Conservation (phyloP, 2,113 vertebrate species). For the Struthio camelus region DNA sequence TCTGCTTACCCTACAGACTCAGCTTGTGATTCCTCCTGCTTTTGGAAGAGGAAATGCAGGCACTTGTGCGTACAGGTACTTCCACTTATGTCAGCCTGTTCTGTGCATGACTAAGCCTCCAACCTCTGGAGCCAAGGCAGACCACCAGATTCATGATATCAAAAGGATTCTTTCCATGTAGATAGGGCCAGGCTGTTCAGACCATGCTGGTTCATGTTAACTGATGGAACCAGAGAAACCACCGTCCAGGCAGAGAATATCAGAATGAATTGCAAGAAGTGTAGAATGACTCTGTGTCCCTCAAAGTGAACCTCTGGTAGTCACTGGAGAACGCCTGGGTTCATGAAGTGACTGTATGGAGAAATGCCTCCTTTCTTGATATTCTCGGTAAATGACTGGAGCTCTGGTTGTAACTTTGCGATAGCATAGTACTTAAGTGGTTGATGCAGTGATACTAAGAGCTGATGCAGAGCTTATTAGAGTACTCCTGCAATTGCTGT, state of each 20-base stretch:
- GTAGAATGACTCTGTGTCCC: neutral
- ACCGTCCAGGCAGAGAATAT: fast-evolving
- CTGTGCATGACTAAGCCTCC: no score
- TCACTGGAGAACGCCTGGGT: neutral
- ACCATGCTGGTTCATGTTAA: neutral
- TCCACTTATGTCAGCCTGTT: fast-evolving
- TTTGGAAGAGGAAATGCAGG: neutral
- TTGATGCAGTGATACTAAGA: neutral
- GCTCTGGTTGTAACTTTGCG: neutral
- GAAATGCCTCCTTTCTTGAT: neutral
- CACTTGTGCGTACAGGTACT: neutral
- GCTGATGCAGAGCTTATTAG: neutral
- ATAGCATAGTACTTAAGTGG: neutral
- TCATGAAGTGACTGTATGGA: neutral
- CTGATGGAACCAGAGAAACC: neutral
- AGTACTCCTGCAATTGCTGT: neutral
- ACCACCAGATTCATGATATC: neutral
- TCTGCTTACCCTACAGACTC: neutral
- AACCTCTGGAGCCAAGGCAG: neutral
- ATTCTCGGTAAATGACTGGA: neutral
- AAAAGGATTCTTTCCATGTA: neutral
- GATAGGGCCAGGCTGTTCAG: neutral
- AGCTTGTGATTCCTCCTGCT: neutral
- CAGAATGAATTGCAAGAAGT: neutral
- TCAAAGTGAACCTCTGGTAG: neutral